Base-by-base conservation (phyloP, 2,888 invertebrate species). In the Hofmannophila pseudospretella region DNA sequence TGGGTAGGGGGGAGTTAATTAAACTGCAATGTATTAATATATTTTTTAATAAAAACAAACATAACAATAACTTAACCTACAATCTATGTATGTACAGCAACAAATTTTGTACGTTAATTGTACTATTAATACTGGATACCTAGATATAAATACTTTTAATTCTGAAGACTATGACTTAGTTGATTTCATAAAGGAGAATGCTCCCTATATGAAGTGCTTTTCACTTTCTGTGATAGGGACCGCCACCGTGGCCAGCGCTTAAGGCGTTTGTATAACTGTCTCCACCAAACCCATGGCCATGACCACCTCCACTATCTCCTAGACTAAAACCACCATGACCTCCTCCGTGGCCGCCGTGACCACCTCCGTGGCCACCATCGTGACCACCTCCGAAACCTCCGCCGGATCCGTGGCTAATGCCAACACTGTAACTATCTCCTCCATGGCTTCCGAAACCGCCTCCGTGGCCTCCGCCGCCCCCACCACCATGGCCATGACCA, bases 211-310 rank as follows among this genome's bases (percentile, higher is more conserved):
- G 34, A 19, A 34, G 39, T 34, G 34, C 47, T 74, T 70, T 23
- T 45, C 67, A 65, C 54, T 68, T 62, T 29, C 28, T 67, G 43
- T 74, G 81, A 49, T 86, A 86, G 1, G 84, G 85, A 1, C 88
- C 88, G 9, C 87, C 86, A 0, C 87, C 86, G 43, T 86, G 85
- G 9, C 88, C 88, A 3, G 87, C 68, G 12, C 71, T 58, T 34
- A 80, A 60, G 39, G 78, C 85, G 44, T 71, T 79, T 22, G 73
- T 79, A 58, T 80, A 87, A 45, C 77, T 87, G 47, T 79, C 88
- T 40, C 75, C 79, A 7, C 70, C 75, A 32, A 56, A 64, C 29
- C 67, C 58, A 33, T 56, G 56, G 11, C 62, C 54, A 1, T 67
- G 58, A 14, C 58, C 49, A 3, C 59, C 56, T 4, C 74, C 68